Conservation (phyloP, 2,113 vertebrate species). For the Eurypyga helias region DNA sequence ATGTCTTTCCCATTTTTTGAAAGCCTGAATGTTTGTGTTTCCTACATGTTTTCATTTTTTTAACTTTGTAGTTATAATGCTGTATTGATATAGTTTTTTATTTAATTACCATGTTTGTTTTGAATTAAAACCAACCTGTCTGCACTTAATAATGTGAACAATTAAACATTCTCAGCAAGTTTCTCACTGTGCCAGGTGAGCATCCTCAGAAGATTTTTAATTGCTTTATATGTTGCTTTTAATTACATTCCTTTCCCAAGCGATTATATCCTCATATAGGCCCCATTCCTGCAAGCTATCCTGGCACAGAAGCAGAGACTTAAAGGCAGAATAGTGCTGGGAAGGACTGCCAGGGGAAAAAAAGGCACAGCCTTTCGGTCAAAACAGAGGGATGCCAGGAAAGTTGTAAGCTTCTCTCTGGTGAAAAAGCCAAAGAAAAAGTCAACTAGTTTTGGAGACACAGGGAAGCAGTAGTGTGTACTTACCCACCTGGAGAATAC, state of each 20-base stretch:
- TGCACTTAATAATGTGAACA: slow-evolving; percentile 53
- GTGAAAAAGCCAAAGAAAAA: not conserved
- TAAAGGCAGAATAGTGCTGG: slow-evolving; percentile 10
- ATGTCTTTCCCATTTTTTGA: not conserved
- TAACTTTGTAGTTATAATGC: not conserved
- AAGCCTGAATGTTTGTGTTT: not conserved
- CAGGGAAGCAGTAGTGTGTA: not conserved
- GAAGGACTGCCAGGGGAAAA: not conserved
- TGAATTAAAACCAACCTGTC: slow-evolving; percentile 46
- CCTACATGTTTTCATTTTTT: not conserved
- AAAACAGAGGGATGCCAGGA: slow-evolving; percentile 17
- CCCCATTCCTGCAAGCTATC: slow-evolving; percentile 48
- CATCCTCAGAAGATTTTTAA: slow-evolving; percentile 33
- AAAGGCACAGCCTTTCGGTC: not conserved
- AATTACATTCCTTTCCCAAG: slow-evolving; percentile 70
- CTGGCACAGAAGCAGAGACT: slow-evolving; percentile 42
- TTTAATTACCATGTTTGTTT: slow-evolving; percentile 58
- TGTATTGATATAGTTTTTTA: not conserved
- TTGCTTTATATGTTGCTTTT: slow-evolving; percentile 56
- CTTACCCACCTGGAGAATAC: not conserved
- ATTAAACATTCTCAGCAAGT: slow-evolving; percentile 58
- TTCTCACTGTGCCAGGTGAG: slow-evolving; percentile 39
- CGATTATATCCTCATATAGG: slow-evolving; percentile 41
- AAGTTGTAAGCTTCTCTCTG: not conserved
- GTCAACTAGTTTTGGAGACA: not conserved